Percentiles rank a stretch among this genome's conserved stretches.
These are phyloP conservation scores for Pseudorhombus dupliciocellatus DNA, from an alignment of 2,113 vertebrate species.

Conservation along the genomic window DNA sequence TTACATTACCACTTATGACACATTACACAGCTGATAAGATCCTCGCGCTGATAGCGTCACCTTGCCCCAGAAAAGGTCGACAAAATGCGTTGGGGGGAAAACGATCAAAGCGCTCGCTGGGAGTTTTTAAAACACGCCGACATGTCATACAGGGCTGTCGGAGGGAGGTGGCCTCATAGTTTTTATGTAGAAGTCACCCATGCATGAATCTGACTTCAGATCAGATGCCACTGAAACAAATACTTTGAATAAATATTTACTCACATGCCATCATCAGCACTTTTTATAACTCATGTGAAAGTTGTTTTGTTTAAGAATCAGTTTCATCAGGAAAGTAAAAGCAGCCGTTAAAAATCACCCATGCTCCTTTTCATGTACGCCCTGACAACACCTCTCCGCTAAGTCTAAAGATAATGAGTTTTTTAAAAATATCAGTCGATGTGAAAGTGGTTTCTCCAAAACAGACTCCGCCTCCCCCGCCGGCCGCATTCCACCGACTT, in stretches of 20 bases:
- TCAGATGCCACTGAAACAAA: not conserved
- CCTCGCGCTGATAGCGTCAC: constrained; percentile 67
- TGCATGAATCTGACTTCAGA: too few species aligned
- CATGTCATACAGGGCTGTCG: constrained; percentile 32
- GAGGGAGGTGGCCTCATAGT: constrained; percentile 26
- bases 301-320: too few species aligned
- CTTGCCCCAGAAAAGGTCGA: constrained; percentile 70
- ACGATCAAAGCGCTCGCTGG: constrained; percentile 48
- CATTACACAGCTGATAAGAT: constrained; percentile 78
- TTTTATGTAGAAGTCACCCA: constrained; percentile 1
- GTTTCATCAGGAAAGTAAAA: too few species aligned
- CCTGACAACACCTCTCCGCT: not conserved
- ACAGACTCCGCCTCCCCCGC: constrained; percentile 19
- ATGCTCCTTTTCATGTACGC: too few species aligned
- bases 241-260: not conserved
- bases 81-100: constrained; percentile 41
- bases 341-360: too few species aligned
- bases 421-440: not conserved
- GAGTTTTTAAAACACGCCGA: constrained; percentile 60
- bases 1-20: constrained; percentile 77
- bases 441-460: constrained; percentile 12
- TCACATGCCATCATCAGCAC: too few species aligned
- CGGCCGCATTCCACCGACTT: constrained; percentile 38
- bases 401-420: constrained; percentile 28
- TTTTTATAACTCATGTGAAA: too few species aligned